A percentile compares a stretch with the other conserved stretches of the same genome.
These are phyloP conservation scores for Sarcophaga variegata DNA, from an alignment of 2,888 invertebrate genomes.

Conservation along the genomic window DNA sequence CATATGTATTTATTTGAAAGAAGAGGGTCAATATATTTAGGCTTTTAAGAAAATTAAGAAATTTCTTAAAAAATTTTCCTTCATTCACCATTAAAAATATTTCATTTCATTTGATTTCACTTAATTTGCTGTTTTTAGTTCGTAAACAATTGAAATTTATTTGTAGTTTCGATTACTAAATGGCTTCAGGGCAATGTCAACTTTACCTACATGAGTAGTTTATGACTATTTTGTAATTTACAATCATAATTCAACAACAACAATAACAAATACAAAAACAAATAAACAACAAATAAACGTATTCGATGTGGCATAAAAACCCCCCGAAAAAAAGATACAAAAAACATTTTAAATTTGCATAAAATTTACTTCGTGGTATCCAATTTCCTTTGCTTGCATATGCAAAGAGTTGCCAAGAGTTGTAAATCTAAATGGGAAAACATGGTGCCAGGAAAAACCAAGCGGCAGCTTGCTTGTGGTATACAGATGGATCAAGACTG, in stretches of 20 bases:
- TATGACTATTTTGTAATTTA: conserved; percentile 67
- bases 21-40: conserved; percentile 35
- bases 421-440: background rate
- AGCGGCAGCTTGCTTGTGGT: too few relatives aligned
- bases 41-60: conserved; percentile 65
- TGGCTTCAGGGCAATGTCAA: conserved; percentile 63
- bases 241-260: conserved; percentile 58
- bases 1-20: too few relatives aligned
- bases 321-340: background rate
- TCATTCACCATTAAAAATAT: background rate
- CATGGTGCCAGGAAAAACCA: too few relatives aligned
- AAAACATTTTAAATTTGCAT: conserved; percentile 9
- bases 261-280: background rate
- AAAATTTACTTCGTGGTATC: conserved; percentile 13
- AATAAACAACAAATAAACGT: background rate
- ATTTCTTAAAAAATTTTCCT: conserved; percentile 36
- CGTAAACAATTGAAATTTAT: conserved; percentile 64
- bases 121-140: background rate
- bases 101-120: background rate
- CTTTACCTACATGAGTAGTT: conserved; percentile 67
- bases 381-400: conserved; percentile 1
- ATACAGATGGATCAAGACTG: too few relatives aligned
- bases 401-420: background rate
- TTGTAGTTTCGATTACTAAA: conserved; percentile 69
- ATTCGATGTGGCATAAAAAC: conserved; percentile 30